Evolutionary conservation across 2,113 vertebrate genomes (phyloP).

Genomic region (Catharus bicknelli): DNA sequence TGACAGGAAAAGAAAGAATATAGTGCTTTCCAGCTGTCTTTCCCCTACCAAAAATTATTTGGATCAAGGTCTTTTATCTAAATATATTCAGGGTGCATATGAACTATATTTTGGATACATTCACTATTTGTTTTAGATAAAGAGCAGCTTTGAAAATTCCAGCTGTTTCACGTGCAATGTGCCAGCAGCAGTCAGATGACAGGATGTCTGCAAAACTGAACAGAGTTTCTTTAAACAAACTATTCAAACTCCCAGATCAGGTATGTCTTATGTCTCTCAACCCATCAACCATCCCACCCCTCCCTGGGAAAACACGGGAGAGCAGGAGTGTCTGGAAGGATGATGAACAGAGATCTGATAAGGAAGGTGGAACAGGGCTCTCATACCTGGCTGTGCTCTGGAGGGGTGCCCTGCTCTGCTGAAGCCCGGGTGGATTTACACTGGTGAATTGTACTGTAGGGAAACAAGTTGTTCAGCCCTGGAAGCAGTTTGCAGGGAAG

Average conservation of each 20-base stretch:
- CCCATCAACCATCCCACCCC: not conserved
- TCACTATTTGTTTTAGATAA: not conserved
- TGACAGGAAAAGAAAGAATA: not conserved
- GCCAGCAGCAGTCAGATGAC: not conserved
- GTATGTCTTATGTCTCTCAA: not conserved
- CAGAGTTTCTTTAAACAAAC: not conserved
- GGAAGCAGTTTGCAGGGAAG: not conserved
- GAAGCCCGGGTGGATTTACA: not conserved
- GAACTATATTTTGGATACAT: not conserved
- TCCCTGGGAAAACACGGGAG: not conserved
- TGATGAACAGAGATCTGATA: not conserved
- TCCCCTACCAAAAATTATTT: not conserved
- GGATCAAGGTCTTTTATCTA: not conserved
- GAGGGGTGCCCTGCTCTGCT: not conserved
- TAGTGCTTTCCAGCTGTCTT: not conserved
- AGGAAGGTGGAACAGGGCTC: not conserved
- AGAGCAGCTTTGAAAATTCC: not conserved
- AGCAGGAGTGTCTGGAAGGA: not conserved
- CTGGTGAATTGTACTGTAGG: not conserved
- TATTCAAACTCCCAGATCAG: not conserved
- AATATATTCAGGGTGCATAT: not conserved
- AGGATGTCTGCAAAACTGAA: not conserved
- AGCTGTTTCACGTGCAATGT: not conserved
- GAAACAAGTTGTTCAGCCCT: not conserved
- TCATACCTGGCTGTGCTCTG: not conserved